Evolutionary conservation across 2,113 vertebrate species (phyloP).

Genomic region (Solea senegalensis): DNA sequence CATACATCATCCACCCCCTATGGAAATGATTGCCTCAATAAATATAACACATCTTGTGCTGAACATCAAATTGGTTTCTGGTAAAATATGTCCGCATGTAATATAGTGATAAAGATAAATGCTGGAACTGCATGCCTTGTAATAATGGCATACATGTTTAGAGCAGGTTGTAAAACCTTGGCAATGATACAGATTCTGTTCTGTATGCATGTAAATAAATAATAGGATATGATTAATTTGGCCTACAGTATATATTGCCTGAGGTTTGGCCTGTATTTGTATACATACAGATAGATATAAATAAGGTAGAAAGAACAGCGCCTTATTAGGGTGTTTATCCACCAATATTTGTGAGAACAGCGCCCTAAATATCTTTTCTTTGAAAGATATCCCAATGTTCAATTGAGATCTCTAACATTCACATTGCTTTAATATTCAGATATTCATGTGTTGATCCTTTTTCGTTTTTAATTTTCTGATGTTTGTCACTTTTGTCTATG

Average conservation of each 20-base stretch:
- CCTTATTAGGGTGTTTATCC: too few species aligned
- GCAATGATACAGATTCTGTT: slow-evolving; percentile 1
- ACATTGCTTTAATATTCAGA: background rate
- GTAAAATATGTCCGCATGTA: slow-evolving; percentile 9
- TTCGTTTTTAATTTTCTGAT: background rate
- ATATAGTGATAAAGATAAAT: slow-evolving; percentile 17
- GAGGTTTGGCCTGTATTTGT: background rate
- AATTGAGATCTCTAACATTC: background rate
- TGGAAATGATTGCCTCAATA: slow-evolving; percentile 20
- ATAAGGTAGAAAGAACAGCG: background rate
- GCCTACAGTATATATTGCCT: background rate
- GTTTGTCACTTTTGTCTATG: background rate
- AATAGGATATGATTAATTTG: background rate
- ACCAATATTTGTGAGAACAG: too few species aligned
- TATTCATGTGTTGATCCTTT: background rate
- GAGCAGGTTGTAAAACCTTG: background rate
- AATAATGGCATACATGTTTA: background rate
- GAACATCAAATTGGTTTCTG: slow-evolving; percentile 7
- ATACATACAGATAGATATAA: background rate
- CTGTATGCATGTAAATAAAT: background rate
- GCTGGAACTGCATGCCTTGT: background rate
- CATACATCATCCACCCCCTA: background rate
- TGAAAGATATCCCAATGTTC: too few species aligned
- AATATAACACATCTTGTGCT: slow-evolving; percentile 3
- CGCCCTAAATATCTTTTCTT: too few species aligned